Base-by-base conservation (phyloP, 2,888 invertebrate species). In the Bombylius major region DNA sequence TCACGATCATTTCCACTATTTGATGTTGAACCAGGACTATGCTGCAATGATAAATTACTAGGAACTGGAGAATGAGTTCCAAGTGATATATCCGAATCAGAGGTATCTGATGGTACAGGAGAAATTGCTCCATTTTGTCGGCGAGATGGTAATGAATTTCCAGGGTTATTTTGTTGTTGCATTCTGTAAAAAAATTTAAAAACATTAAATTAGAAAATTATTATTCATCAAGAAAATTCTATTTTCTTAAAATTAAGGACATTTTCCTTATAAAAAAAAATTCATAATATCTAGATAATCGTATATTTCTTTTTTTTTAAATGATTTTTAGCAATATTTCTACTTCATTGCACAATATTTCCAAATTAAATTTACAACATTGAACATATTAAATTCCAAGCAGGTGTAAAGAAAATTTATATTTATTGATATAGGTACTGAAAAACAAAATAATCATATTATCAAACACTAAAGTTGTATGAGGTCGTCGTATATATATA, bases 41-140 rank as follows among this genome's bases (percentile, higher is more conserved):
- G 72, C 61, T 75, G 74, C 54, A 72, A 63, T 55, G 72, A 73
- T 56, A 73, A 62, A 60, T 71, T 73, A 61, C 70, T 72, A 56
- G 75, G 75, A 61, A 75, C 73, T 9, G 75, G 75, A 47, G 75
- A 75, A 60, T 75, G 75, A 9, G 75, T 75, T 46, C 75, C 75
- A 55, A 75, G 61, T 12, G 75, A 75, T 61, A 75, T 75, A 61
- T 75, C 75, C 59, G 75, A 75, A 55, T 75, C 75, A 32, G 73
- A 72, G 51, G 71, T 72, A 51, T 73, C 73, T 51, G 74, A 73
- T 47, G 72, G 72, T 39, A 69, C 69, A 5, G 74, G 74, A 32
- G 74, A 74, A 13, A 70, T 67, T 4, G 66, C 69, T 13, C 70
- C 70, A 47, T 73, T 72, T 6, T 69, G 67, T 52, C 73, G 66